Evolutionary conservation across 2,113 vertebrate genomes (phyloP).

Genomic region (Boulengeromyrus knoepffleri): DNA sequence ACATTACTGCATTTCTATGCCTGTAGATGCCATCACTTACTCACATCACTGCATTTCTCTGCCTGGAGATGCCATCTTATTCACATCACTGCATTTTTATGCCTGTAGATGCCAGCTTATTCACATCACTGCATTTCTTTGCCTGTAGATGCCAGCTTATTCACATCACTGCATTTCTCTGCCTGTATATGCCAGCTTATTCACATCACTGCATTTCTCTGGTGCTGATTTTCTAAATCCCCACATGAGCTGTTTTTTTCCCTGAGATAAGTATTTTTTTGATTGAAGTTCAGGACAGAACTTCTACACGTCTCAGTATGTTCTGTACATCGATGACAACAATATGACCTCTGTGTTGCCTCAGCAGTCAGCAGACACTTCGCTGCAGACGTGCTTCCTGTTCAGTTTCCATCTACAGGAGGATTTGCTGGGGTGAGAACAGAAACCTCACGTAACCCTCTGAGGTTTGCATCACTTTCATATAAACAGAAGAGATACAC

Average conservation of each 20-base stretch:
- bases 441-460: not conserved
- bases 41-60: too few relatives aligned
- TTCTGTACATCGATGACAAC: not conserved
- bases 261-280: not conserved
- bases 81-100: too few relatives aligned
- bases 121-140: too few relatives aligned
- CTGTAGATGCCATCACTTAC: too few relatives aligned
- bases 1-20: too few relatives aligned
- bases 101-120: too few relatives aligned
- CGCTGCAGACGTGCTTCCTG: not conserved
- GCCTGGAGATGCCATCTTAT: too few relatives aligned
- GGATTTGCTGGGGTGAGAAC: not conserved
- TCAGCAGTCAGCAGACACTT: not conserved
- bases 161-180: too few relatives aligned
- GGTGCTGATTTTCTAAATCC: not conserved
- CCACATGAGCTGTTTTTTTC: not conserved
- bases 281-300: not conserved
- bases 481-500: not conserved
- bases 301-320: not conserved
- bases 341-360: not conserved
- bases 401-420: not conserved
- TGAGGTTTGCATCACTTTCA: not conserved
- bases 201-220: not conserved
- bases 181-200: too few relatives aligned
- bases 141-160: too few relatives aligned